Conservation (phyloP, 1,140 invertebrate genomes). For the Lutraria rhynchaena region DNA sequence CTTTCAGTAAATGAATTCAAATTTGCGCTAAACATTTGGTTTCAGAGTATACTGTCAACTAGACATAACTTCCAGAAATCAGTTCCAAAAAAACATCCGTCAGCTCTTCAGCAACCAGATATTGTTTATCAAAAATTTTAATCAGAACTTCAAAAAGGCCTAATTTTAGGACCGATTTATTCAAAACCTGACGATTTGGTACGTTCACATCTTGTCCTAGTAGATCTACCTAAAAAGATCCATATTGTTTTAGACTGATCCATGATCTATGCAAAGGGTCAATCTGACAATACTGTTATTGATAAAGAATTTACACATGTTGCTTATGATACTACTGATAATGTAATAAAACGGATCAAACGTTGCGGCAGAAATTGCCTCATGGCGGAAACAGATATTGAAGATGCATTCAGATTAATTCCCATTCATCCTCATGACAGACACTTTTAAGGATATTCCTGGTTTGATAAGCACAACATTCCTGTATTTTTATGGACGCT, state of each 20-base stretch:
- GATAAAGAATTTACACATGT: conserved; percentile 25
- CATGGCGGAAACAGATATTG: conserved; percentile 40
- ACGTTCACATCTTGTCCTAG: conserved; percentile 23
- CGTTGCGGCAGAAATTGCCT: neutral
- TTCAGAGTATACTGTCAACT: too few relatives aligned
- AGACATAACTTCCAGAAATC: too few relatives aligned
- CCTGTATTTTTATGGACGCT: conserved; percentile 17
- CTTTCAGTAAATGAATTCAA: too few relatives aligned
- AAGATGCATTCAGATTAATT: conserved; percentile 39
- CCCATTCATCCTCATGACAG: conserved; percentile 30
- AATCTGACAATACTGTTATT: conserved; percentile 21
- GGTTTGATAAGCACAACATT: neutral
- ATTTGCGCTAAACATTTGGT: too few relatives aligned
- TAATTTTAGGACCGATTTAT: neutral
- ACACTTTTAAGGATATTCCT: conserved; percentile 23
- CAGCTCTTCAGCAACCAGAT: neutral
- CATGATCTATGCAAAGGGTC: conserved; percentile 13
- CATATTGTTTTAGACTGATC: conserved; percentile 4
- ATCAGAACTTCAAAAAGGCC: neutral
- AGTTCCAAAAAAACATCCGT: conserved; percentile 26
- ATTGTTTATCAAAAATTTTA: neutral
- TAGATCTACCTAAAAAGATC: conserved; percentile 22
- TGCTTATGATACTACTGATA: conserved; percentile 32
- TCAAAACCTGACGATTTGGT: neutral
- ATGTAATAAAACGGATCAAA: conserved; percentile 26